These are phyloP conservation scores for Crenichthys baileyi DNA, from an alignment of 2,797 vertebrate genomes.

Conservation along the genomic window DNA sequence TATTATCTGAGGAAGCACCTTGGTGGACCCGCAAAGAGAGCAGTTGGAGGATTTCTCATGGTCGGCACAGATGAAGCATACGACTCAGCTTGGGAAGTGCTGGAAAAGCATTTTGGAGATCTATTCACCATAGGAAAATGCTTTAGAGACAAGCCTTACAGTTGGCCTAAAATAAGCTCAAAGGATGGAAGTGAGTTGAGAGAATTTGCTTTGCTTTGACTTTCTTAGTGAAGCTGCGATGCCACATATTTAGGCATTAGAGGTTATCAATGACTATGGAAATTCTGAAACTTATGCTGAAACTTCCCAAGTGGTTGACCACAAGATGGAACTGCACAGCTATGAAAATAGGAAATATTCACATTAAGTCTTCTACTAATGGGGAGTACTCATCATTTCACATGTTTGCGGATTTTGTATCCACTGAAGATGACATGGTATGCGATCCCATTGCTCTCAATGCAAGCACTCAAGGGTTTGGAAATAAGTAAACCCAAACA, in stretches of 20 bases:
- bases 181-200: conserved; percentile 6
- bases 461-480: not conserved
- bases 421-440: not conserved
- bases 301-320: not conserved
- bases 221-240: not conserved
- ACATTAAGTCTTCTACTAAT: not conserved
- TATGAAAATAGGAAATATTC: not conserved
- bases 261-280: no score
- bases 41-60: not conserved
- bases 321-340: not conserved
- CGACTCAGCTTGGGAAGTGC: not conserved
- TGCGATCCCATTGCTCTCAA: not conserved
- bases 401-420: not conserved
- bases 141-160: not conserved
- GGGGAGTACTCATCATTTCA: not conserved
- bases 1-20: not conserved
- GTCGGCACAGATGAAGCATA: conserved; percentile 3
- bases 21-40: not conserved
- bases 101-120: conserved; percentile 2
- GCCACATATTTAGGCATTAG: no score
- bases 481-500: conserved; percentile 7
- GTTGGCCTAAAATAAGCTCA: conserved; percentile 2
- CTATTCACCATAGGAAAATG: conserved; percentile 3
- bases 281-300: not conserved
- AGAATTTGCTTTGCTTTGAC: not conserved